A percentile compares a stretch with the other conserved stretches of the same genome.
Conservation (phyloP, 2,888 invertebrate species). For the Fragum fragum region DNA sequence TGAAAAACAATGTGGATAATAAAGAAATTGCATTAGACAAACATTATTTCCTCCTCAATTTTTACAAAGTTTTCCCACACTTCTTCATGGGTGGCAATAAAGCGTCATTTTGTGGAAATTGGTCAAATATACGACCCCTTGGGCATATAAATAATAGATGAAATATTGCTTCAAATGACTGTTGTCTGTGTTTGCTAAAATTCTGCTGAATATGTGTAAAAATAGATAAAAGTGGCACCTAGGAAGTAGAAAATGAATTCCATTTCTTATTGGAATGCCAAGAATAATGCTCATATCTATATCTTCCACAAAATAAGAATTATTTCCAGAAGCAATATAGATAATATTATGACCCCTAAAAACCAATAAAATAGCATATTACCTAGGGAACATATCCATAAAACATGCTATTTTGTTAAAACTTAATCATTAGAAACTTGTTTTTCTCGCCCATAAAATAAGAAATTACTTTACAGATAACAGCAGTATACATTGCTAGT, state of each 20-base stretch:
- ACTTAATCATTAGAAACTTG: conserved; percentile 16
- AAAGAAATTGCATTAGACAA: too few species aligned
- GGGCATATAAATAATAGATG: too few species aligned
- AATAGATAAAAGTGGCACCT: neutral
- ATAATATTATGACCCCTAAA: neutral
- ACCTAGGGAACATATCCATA: conserved; percentile 16
- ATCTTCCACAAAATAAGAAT: neutral
- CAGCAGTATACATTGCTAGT: neutral
- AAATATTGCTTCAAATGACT: too few species aligned
- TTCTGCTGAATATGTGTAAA: neutral
- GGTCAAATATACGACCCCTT: too few species aligned
- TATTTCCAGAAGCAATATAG: conserved; percentile 4
- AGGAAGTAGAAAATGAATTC: conserved; percentile 3
- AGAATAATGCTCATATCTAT: neutral
- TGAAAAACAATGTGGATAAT: too few species aligned
- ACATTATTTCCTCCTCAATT: too few species aligned
- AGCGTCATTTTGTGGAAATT: too few species aligned
- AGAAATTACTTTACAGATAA: neutral
- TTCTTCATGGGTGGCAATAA: too few species aligned
- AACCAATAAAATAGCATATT: conserved; percentile 18
- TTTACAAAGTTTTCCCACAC: too few species aligned
- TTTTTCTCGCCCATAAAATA: neutral
- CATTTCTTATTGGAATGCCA: conserved; percentile 14
- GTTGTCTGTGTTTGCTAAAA: too few species aligned
- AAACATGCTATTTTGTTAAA: conserved; percentile 14